Percentiles rank a stretch among this genome's conserved stretches.
These are phyloP conservation scores for Trypoxylus dichotomus DNA, from an alignment of 1,140 invertebrate species.

Conservation along the genomic window DNA sequence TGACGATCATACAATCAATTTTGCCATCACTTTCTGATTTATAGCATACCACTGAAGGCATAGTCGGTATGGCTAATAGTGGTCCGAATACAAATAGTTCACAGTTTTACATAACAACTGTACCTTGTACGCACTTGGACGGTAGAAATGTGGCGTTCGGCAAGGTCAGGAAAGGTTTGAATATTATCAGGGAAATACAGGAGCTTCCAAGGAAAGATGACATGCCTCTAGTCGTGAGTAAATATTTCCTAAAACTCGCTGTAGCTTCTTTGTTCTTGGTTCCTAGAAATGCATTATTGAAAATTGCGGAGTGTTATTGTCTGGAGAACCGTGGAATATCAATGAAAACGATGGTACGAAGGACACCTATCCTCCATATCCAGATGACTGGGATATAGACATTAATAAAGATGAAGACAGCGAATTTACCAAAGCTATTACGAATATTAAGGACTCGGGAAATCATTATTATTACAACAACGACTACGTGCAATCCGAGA, in stretches of 20 bases:
- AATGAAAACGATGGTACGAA: conserved; percentile 68
- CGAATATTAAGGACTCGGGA: conserved; percentile 70
- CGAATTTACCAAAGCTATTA: conserved; percentile 52
- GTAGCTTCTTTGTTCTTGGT: conserved; percentile 7
- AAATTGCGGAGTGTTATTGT: conserved; percentile 72
- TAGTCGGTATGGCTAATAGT: conserved; percentile 89
- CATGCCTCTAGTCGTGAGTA: conserved; percentile 58
- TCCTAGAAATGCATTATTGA: conserved; percentile 65
- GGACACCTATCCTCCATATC: conserved; percentile 73
- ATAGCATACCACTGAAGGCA: conserved; percentile 68
- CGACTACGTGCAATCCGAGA: conserved; percentile 62
- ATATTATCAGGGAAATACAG: conserved; percentile 68
- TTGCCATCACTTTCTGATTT: neutral
- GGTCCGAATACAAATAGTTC: conserved; percentile 89
- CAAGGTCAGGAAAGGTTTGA: conserved; percentile 71
- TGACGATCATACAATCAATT: conserved; percentile 36
- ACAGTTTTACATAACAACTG: conserved; percentile 93
- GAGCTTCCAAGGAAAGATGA: conserved; percentile 60
- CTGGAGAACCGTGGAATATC: conserved; percentile 65
- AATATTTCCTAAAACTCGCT: neutral
- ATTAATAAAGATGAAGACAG: conserved; percentile 34
- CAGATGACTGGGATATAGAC: conserved; percentile 67
- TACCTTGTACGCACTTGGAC: conserved; percentile 82
- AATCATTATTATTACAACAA: conserved; percentile 68
- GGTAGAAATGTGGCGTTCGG: conserved; percentile 92